These are phyloP conservation scores for Leistus spinibarbis DNA, from an alignment of 2,888 invertebrate genomes.

Conservation along the genomic window DNA sequence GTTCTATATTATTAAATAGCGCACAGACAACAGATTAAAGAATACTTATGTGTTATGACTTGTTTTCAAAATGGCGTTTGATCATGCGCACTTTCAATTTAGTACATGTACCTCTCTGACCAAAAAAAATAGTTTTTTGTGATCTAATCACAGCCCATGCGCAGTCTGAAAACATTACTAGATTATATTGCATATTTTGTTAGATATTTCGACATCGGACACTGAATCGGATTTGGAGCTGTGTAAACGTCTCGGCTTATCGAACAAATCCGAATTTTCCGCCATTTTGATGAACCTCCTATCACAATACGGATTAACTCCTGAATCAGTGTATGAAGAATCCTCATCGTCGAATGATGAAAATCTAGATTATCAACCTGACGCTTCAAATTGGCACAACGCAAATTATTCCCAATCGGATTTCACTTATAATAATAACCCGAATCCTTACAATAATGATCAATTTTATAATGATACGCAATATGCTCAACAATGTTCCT, in stretches of 20 bases:
- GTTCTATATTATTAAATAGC: too few species aligned
- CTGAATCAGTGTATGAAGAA: constrained; percentile 37
- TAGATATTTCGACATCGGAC: constrained; percentile 19
- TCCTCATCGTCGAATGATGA: constrained; percentile 1
- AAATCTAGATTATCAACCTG: constrained; percentile 10
- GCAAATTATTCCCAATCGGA: neutral
- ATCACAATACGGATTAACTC: constrained; percentile 47
- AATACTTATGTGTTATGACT: too few species aligned
- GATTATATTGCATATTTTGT: too few species aligned
- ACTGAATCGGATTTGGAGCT: constrained; percentile 40
- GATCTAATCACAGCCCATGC: too few species aligned
- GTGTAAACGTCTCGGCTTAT: constrained; percentile 44
- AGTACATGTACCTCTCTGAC: too few species aligned
- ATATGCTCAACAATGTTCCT: constrained; percentile 7
- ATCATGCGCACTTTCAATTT: too few species aligned
- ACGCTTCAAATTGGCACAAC: constrained; percentile 14
- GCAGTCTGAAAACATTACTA: too few species aligned
- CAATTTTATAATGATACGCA: neutral
- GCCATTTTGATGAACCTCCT: constrained; percentile 48
- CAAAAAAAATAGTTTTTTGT: too few species aligned
- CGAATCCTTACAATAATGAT: neutral
- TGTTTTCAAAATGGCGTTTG: too few species aligned
- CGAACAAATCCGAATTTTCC: constrained; percentile 48
- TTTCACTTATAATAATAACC: neutral
- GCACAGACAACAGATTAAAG: too few species aligned